These are phyloP conservation scores for Heliconius nattereri DNA, from an alignment of 1,140 invertebrate species.

Conservation along the genomic window DNA sequence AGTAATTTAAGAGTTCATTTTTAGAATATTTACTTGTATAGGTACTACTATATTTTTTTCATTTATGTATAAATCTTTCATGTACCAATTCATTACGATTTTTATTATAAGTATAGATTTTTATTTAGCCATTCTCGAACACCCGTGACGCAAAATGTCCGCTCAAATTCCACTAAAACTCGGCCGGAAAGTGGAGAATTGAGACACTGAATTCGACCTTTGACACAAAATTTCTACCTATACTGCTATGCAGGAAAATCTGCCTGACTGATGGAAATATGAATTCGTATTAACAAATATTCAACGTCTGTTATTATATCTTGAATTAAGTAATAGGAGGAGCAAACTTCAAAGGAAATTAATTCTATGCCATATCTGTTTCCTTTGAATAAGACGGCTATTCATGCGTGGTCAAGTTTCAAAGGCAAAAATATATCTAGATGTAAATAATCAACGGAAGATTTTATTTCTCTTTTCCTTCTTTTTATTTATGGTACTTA, in stretches of 20 bases:
- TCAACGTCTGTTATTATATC: neutral
- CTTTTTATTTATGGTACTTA: neutral
- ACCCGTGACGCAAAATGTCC: no score
- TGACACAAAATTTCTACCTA: neutral
- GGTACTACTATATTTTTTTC: neutral
- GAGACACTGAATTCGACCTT: no score
- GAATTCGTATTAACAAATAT: no score
- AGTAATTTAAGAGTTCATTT: neutral
- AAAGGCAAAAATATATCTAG: neutral
- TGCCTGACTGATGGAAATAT: neutral
- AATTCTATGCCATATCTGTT: neutral
- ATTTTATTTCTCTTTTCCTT: neutral
- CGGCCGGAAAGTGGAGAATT: no score
- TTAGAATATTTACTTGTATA: neutral
- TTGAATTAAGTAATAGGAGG: neutral
- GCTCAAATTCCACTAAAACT: no score
- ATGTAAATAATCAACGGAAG: neutral
- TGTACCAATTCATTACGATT: no score
- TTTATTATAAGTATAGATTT: no score
- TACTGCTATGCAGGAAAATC: neutral
- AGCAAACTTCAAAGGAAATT: neutral
- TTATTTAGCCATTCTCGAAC: no score
- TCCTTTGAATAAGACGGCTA: neutral
- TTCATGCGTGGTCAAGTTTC: neutral
- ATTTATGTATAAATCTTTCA: no score